These are phyloP conservation scores for Lasiurus cinereus DNA, from an alignment of 2,113 vertebrate genomes.

Conservation along the genomic window DNA sequence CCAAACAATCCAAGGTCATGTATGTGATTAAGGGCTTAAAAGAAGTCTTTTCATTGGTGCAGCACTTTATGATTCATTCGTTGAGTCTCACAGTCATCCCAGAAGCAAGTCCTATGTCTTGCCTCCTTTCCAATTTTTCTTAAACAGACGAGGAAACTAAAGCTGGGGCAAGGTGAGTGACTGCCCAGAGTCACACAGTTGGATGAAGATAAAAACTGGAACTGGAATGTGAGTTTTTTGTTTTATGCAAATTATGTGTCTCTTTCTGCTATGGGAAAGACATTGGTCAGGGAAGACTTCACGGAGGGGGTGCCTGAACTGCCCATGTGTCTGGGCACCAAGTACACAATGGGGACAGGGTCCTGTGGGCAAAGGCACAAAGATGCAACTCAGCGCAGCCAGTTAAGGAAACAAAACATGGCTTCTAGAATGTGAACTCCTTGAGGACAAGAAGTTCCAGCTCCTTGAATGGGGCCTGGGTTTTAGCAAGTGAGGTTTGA, in stretches of 20 bases:
- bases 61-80: neutral
- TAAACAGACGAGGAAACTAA: conserved; percentile 47
- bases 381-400: neutral
- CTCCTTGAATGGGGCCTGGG: neutral
- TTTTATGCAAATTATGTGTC: neutral
- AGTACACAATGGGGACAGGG: neutral
- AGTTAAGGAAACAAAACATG: neutral
- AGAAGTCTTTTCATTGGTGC: neutral
- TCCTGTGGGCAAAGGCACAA: conserved; percentile 18
- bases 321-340: neutral
- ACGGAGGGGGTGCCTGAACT: conserved; percentile 52
- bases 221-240: neutral
- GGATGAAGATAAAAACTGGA: neutral
- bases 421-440: neutral
- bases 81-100: neutral
- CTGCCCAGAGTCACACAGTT: neutral
- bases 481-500: neutral
- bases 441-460: neutral
- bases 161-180: neutral
- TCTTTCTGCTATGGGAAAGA: neutral
- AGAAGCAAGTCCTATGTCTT: neutral
- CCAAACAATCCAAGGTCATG: neutral
- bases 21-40: neutral
- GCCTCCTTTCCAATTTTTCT: neutral
- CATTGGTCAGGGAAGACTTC: conserved; percentile 2